Evolutionary conservation across 2,113 vertebrate species (phyloP).

Genomic region (Mionectes macconnelli): DNA sequence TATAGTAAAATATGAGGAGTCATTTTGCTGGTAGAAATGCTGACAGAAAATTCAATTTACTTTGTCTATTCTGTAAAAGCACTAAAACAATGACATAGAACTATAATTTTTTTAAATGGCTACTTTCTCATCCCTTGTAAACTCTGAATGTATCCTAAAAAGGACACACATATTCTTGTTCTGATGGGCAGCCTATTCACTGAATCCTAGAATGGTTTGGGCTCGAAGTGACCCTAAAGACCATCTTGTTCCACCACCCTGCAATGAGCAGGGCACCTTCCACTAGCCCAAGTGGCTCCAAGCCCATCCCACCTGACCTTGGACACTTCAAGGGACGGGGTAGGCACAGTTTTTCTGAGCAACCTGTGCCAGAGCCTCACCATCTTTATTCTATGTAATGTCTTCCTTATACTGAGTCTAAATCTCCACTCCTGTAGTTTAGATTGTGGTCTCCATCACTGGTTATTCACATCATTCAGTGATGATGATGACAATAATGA

Average conservation of each 20-base stretch:
- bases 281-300: not conserved
- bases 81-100: not conserved
- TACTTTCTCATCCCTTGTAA: not conserved
- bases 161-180: not conserved
- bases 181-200: not conserved
- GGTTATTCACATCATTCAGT: rapidly evolving
- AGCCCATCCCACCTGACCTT: not conserved
- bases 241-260: rapidly evolving
- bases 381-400: not conserved
- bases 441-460: not conserved
- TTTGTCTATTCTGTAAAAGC: slow-evolving; percentile 28
- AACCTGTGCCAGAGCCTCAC: not conserved
- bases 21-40: slow-evolving; percentile 35
- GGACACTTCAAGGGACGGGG: rapidly evolving
- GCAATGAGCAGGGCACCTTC: not conserved
- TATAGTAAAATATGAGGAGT: slow-evolving; percentile 50
- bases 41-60: slow-evolving; percentile 55
- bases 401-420: not conserved
- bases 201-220: not conserved
- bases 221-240: rapidly evolving
- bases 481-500: not conserved
- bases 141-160: slow-evolving; percentile 3
- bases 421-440: not conserved
- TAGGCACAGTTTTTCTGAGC: not conserved
- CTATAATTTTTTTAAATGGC: not conserved